Evolutionary conservation across 2,797 vertebrate genomes (phyloP), one percentile per base, ranked within the genome.

Genomic region (Hipposideros larvatus): DNA sequence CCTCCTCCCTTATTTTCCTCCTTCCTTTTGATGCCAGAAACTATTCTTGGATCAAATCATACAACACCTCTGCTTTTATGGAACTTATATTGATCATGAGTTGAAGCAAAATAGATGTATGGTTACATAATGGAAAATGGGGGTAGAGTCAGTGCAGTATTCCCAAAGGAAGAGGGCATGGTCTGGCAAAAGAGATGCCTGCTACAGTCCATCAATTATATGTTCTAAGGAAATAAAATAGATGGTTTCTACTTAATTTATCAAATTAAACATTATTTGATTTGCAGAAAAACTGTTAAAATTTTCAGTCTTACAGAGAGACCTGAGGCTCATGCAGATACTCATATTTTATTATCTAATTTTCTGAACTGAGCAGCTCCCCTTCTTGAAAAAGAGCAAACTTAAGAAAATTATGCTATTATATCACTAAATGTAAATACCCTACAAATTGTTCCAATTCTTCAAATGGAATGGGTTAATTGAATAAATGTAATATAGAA

Each of bases 331-430:
- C 14, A 79, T 57, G 6, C 31, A 74, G 59, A 83, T 31, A 85
- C 26, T 89, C 28, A 2, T 73, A 43, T 87, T 94, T 90, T 87
- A 83, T 91, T 94, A 87, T 11, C 21, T 7, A 63, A 26, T 78
- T 83, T 71, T 94, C 34, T 73, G 43, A 95, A 79, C 26, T 48
- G 48, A 78, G n/a, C 9, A 70, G 8, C 16, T 43, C 48, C 15
- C 24, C 48, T 70, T 75, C 74, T 95, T 41, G 2, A 53, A 85
- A 75, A 87, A 24, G 28, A 31, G 7, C 24, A 85, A 85, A 13
- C 13, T 88, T 78, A 91, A 88, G 79, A 82, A 87, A 77, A 85
- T 53, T 11, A 71, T 68, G 26, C n/a, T 48, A 16, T 88, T 79
- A 61, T 53, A 66, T 71, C 2, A 66, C 5, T 46, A 77, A 84